A percentile compares a stretch with the other conserved stretches of the same genome.
These are phyloP conservation scores for Hippasteria phrygiana DNA, from an alignment of 53 echinoderm and acorn worm species.

Conservation along the genomic window DNA sequence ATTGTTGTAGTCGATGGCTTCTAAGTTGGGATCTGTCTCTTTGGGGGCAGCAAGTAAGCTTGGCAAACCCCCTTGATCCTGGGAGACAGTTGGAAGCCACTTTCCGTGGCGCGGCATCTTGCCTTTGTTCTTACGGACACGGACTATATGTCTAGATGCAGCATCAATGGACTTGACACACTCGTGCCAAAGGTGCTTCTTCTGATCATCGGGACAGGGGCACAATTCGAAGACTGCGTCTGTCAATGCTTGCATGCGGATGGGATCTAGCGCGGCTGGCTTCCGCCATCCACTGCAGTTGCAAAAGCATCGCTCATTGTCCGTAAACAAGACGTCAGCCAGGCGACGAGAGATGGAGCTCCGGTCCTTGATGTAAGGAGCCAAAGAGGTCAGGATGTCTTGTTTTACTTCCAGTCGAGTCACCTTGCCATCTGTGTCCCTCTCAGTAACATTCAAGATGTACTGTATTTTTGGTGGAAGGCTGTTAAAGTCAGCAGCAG, in stretches of 20 bases:
- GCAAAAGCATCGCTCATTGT: constrained; percentile 47
- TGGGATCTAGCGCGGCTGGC: constrained; percentile 50
- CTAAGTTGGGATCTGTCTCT: not conserved
- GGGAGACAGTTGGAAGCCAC: constrained; percentile 28
- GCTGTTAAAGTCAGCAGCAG: constrained; percentile 55
- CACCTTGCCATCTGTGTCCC: constrained; percentile 14
- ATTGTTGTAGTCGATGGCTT: constrained; percentile 17
- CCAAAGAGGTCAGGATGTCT: constrained; percentile 39
- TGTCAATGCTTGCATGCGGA: constrained; percentile 61
- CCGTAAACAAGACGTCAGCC: constrained; percentile 49
- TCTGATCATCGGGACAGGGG: constrained; percentile 37
- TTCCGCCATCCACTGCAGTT: constrained; percentile 64
- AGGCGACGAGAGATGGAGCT: constrained; percentile 48
- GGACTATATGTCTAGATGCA: constrained; percentile 51
- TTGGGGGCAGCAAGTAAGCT: not conserved
- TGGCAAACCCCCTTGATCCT: not conserved
- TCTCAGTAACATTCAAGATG: constrained; percentile 38
- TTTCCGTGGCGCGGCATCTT: constrained; percentile 50
- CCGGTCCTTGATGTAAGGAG: constrained; percentile 46
- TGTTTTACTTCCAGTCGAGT: constrained; percentile 32
- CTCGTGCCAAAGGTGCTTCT: constrained; percentile 52
- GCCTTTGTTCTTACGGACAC: constrained; percentile 55
- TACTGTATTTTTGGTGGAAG: constrained; percentile 51
- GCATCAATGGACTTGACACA: constrained; percentile 62
- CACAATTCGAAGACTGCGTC: constrained; percentile 53